Base-by-base conservation (phyloP, 2,888 invertebrate genomes). In the Dexiosoma caninum region DNA sequence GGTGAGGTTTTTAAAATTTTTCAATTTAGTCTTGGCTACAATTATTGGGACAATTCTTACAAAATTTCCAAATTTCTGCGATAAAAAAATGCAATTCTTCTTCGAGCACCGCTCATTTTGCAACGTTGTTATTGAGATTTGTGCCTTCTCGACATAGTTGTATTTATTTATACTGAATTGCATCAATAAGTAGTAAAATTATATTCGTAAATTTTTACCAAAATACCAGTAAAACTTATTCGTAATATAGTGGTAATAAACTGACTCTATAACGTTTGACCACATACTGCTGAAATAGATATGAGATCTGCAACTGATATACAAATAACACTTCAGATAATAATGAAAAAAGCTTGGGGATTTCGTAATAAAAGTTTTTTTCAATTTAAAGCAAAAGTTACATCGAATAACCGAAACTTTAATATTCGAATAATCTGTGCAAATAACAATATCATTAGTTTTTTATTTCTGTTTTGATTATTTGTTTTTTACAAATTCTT, bases 81-180 rank as follows among this genome's bases (percentile, higher is more conserved):
- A 81, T 57, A 71, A 67, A 71, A 66, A 78, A 81, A 62, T 81
- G 81, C 72, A 81, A 72, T 77, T 76, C 62, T 77, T 77, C 75
- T 79, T 80, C 55, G 62, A 77, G 76, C 64, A 66, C 77, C 76
- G 81, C 81, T 81, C 81, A 81, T 77, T 78, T 81, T 81, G 77
- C 81, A 77, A 77, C 81, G 81, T 81, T 77, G 77, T 81, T 77
- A 77, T 71, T 72, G 57, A 12, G 37, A 23, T 30, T 57, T 57
- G 66, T 76, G 30, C 69, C 72, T 81, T 72, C 23, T 21, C 42
- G 23, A 16, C 60, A 60, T 40, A 66, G 80, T 71, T 80, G 80
- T 55, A 62, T 55, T 30, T 35, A 30, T 35, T 1, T 1, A 1
- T 12, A 23, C 12, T 30, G 0, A 40, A 35, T 57, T 67, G 30